Evolutionary conservation across 1,140 invertebrate species (phyloP).

Genomic region (Trichogramma pretiosum): DNA sequence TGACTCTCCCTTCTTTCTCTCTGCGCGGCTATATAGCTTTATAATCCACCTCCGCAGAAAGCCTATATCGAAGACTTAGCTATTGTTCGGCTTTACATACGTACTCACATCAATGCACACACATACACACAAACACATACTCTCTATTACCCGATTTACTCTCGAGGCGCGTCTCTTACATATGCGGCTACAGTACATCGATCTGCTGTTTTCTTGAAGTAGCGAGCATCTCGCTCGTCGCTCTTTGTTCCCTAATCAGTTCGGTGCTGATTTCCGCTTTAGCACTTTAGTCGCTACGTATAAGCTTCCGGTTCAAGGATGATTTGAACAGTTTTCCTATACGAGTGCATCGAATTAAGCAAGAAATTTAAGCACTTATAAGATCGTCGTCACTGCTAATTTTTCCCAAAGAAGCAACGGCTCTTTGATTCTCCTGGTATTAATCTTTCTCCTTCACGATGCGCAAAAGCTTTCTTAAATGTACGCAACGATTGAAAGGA

Average conservation of each 20-base stretch:
- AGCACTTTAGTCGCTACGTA: no score
- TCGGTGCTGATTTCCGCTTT: slow-evolving; percentile 7
- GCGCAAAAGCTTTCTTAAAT: no score
- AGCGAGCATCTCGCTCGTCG: slow-evolving; percentile 1
- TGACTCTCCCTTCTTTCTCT: no score
- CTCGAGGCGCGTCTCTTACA: not conserved
- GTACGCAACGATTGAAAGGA: no score
- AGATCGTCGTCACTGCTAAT: no score
- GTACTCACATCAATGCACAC: slow-evolving; percentile 5
- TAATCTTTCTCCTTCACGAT: not conserved
- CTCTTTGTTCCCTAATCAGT: slow-evolving; percentile 18
- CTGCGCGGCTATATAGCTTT: not conserved
- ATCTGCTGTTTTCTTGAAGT: not conserved
- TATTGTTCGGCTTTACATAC: slow-evolving; percentile 15
- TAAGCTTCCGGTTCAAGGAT: no score
- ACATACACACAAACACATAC: no score
- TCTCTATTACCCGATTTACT: slow-evolving; percentile 11
- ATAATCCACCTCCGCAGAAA: slow-evolving; percentile 14
- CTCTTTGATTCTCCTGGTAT: not conserved
- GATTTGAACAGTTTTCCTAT: no score
- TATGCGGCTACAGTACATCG: not conserved
- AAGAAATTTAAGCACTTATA: no score
- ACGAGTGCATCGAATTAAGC: no score
- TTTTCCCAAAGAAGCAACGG: not conserved
- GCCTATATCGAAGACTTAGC: no score